A percentile compares a stretch with the other conserved stretches of the same genome.
phyloP scores from a whole-genome alignment of 2,888 invertebrate genomes.

The Rhamnusium bicolor region DNA sequence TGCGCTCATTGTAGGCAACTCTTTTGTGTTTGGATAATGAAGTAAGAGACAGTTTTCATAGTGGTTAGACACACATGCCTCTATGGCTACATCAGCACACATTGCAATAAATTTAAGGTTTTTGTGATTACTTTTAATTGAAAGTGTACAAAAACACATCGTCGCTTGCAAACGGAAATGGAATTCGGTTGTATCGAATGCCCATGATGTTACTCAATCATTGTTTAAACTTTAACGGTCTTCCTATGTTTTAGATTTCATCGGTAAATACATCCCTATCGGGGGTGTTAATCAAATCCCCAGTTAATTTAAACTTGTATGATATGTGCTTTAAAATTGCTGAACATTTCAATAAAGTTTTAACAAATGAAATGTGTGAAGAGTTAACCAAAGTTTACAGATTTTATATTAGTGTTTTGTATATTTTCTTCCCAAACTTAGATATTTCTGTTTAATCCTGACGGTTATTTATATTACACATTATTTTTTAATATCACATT shows the following conservation, averaged over 20 bases:
- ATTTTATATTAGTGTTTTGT: too few species aligned
- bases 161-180: slow-evolving; percentile 54
- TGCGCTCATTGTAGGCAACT: not conserved
- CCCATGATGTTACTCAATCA: slow-evolving; percentile 61
- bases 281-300: not conserved
- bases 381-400: not conserved
- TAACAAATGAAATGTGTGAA: not conserved
- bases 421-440: too few species aligned
- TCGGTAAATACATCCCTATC: slow-evolving; percentile 27
- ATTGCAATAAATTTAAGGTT: slow-evolving; percentile 45
- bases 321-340: not conserved
- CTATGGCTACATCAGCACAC: slow-evolving; percentile 34
- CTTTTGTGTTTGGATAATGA: slow-evolving; percentile 20
- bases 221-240: slow-evolving; percentile 61
- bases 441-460: too few species aligned
- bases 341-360: not conserved
- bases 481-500: too few species aligned
- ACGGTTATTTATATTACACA: too few species aligned
- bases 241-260: slow-evolving; percentile 33
- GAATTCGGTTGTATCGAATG: slow-evolving; percentile 58
- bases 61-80: slow-evolving; percentile 29
- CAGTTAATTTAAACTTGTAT: slow-evolving; percentile 12
- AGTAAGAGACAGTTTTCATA: slow-evolving; percentile 16
- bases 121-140: slow-evolving; percentile 48
- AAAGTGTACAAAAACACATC: slow-evolving; percentile 48